These are phyloP conservation scores for Diarsia mendica DNA, from an alignment of 2,888 invertebrate species.

Conservation along the genomic window DNA sequence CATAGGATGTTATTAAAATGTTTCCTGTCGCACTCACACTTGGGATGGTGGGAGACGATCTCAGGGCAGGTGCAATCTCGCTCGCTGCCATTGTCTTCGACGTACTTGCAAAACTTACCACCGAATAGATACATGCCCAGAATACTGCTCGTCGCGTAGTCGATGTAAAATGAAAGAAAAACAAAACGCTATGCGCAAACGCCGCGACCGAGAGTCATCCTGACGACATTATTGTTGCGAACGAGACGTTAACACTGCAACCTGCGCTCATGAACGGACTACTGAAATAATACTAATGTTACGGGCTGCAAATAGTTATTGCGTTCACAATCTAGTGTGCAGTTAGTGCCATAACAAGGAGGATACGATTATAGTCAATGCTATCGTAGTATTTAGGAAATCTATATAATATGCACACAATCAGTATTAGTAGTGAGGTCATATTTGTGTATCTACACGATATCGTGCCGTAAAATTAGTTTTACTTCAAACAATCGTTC, in stretches of 20 bases:
- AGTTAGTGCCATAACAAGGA: slow-evolving; percentile 63
- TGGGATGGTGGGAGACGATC: slow-evolving; percentile 96
- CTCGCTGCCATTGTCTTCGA: slow-evolving; percentile 95
- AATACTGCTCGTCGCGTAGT: slow-evolving; percentile 94
- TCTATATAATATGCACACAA: slow-evolving; percentile 54
- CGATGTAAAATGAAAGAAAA: slow-evolving; percentile 90
- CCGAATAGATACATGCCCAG: slow-evolving; percentile 99
- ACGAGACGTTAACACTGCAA: slow-evolving; percentile 87
- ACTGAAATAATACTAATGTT: slow-evolving; percentile 75
- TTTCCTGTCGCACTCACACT: slow-evolving; percentile 99
- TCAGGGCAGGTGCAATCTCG: slow-evolving; percentile 98
- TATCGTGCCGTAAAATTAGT: slow-evolving; percentile 76
- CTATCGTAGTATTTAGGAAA: slow-evolving; percentile 47
- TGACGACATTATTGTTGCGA: slow-evolving; percentile 79
- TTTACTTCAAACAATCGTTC: slow-evolving; percentile 71
- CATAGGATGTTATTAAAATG: slow-evolving; percentile 99
- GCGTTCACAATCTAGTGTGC: slow-evolving; percentile 61
- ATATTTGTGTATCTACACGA: slow-evolving; percentile 63
- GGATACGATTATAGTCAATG: slow-evolving; percentile 34
- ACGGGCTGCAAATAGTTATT: slow-evolving; percentile 65
- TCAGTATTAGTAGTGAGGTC: slow-evolving; percentile 65
- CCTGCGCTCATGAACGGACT: slow-evolving; percentile 63
- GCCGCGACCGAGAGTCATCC: slow-evolving; percentile 85
- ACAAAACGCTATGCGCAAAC: slow-evolving; percentile 89
- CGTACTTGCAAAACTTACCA: slow-evolving; percentile 99